Conservation (phyloP, 2,797 vertebrate species). For the Enteromius thamalakanensis region DNA sequence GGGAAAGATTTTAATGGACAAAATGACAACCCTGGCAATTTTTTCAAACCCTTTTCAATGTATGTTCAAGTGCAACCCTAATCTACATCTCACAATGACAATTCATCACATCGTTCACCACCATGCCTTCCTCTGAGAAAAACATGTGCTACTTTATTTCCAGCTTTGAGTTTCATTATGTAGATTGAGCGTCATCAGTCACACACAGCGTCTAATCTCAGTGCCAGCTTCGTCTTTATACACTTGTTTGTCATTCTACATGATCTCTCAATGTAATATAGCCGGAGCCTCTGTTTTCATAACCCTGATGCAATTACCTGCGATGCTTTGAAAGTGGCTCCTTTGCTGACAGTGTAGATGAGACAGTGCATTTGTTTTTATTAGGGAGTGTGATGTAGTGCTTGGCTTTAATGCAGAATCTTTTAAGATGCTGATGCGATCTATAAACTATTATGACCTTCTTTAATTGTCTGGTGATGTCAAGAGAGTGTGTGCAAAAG, state of each 20-base stretch:
- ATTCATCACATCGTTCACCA: not conserved
- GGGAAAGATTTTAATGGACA: not conserved
- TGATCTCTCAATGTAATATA: constrained; percentile 17
- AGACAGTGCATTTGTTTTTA: constrained; percentile 47
- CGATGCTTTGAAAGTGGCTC: constrained; percentile 9
- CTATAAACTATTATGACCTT: constrained; percentile 35
- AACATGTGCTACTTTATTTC: constrained; percentile 9
- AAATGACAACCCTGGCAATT: not conserved
- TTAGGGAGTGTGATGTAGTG: constrained; percentile 32
- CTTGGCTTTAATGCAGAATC: constrained; percentile 23
- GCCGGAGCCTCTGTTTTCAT: constrained; percentile 23
- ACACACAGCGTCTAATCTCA: not conserved
- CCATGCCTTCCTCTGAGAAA: constrained; percentile 21
- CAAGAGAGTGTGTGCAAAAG: not conserved
- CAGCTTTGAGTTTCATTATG: constrained; percentile 3
- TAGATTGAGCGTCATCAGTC: constrained; percentile 13
- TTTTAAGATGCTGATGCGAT: constrained; percentile 33
- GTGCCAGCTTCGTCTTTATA: constrained; percentile 13
- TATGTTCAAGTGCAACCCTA: not conserved
- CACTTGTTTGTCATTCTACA: constrained; percentile 17
- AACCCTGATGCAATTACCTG: constrained; percentile 39
- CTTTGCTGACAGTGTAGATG: constrained; percentile 23
- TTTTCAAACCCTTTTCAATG: not conserved
- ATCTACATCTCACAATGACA: not conserved
- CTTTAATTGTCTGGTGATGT: constrained; percentile 26